Evolutionary conservation across 92 coral and sea anemone species (phyloP).

Genomic region (Porites rus): DNA sequence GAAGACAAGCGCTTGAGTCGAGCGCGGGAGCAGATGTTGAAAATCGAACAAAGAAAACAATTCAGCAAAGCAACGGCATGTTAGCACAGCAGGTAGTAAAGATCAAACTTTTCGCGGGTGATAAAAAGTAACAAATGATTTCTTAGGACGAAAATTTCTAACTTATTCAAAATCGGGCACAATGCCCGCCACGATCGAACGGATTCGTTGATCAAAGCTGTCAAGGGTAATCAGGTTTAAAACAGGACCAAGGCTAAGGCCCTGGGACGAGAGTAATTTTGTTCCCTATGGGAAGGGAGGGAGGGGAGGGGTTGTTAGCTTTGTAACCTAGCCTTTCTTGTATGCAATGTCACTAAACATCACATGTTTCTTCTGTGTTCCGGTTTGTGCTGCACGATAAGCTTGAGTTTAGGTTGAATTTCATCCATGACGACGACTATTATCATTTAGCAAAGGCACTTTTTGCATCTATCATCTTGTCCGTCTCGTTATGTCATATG

Average conservation of each 20-base stretch:
- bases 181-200: constrained; percentile 57
- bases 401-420: not conserved
- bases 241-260: not conserved
- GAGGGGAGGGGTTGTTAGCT: not conserved
- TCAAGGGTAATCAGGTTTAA: constrained; percentile 57
- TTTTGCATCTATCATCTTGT: not conserved
- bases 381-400: not conserved
- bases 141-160: not conserved
- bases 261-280: constrained; percentile 21
- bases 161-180: constrained; percentile 24
- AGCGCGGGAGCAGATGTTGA: constrained; percentile 34
- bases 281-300: constrained; percentile 11
- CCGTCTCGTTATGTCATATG: constrained; percentile 26
- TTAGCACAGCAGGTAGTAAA: constrained; percentile 1
- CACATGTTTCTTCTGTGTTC: not conserved
- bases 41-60: constrained; percentile 15
- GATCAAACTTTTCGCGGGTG: not conserved
- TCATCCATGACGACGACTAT: not conserved
- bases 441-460: not conserved
- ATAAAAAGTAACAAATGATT: constrained; percentile 1
- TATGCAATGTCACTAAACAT: no score
- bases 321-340: constrained; percentile 23
- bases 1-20: constrained; percentile 49
- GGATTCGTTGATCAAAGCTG: constrained; percentile 55
- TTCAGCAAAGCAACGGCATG: constrained; percentile 18